Evolutionary conservation across 2,888 invertebrate genomes (phyloP).

Genomic region (Luperina nickerlii): DNA sequence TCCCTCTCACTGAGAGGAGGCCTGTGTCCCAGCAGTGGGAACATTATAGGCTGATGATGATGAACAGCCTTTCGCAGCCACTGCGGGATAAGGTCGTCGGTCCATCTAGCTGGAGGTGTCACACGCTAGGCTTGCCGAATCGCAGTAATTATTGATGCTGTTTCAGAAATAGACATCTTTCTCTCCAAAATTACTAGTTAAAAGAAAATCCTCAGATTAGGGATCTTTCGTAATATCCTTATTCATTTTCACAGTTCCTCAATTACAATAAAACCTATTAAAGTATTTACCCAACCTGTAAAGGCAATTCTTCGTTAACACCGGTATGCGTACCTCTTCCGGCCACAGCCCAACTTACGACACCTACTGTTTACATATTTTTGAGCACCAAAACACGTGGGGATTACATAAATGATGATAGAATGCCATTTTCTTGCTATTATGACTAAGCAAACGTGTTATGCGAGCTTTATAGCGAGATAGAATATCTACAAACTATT

Average conservation of each 20-base stretch:
- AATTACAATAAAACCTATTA: slow-evolving; percentile 15
- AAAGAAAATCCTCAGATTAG: background rate
- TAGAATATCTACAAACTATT: slow-evolving; percentile 50
- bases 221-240: background rate
- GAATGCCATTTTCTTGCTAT: slow-evolving; percentile 67
- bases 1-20: too few relatives aligned
- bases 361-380: slow-evolving; percentile 69
- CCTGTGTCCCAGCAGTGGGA: too few relatives aligned
- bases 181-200: background rate
- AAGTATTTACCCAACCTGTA: slow-evolving; percentile 8
- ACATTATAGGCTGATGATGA: too few relatives aligned
- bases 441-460: slow-evolving; percentile 68
- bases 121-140: background rate
- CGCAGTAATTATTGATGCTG: background rate
- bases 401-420: slow-evolving; percentile 67
- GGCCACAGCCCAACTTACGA: slow-evolving; percentile 68
- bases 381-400: slow-evolving; percentile 62
- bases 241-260: background rate
- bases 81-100: background rate
- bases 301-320: slow-evolving; percentile 70
- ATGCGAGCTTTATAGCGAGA: slow-evolving; percentile 53
- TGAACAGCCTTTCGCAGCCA: background rate
- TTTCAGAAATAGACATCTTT: background rate
- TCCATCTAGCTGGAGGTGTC: background rate
- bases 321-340: slow-evolving; percentile 78